Evolutionary conservation across 1,140 invertebrate genomes (phyloP).

Genomic region (Lordiphosa stackelbergi): DNA sequence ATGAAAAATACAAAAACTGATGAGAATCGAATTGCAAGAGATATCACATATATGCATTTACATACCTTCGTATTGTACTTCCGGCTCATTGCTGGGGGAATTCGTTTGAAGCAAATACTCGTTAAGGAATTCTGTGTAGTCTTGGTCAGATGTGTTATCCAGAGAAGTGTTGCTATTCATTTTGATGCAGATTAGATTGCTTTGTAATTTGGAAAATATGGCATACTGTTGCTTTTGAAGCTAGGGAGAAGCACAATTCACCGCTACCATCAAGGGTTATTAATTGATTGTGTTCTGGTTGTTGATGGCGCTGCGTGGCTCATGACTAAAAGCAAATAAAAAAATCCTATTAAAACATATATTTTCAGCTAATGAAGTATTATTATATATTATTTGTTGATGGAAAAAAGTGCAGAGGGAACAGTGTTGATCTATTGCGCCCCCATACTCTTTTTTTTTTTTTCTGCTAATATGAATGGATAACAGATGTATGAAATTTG

Average conservation of each 20-base stretch:
- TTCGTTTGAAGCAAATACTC: conserved; percentile 72
- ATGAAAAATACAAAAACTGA: conserved; percentile 1
- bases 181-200: conserved; percentile 16
- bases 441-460: too few relatives aligned
- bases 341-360: too few relatives aligned
- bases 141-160: conserved; percentile 67
- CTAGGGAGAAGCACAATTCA: conserved; percentile 1
- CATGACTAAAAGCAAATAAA: too few relatives aligned
- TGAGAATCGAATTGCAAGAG: not conserved
- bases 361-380: too few relatives aligned
- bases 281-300: too few relatives aligned
- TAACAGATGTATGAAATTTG: too few relatives aligned
- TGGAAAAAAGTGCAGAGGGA: too few relatives aligned
- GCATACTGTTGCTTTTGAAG: conserved; percentile 44
- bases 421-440: too few relatives aligned
- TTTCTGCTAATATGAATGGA: too few relatives aligned
- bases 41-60: conserved; percentile 9
- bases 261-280: conserved; percentile 5
- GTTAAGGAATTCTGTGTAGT: conserved; percentile 72
- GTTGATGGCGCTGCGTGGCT: too few relatives aligned
- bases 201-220: conserved; percentile 49
- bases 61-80: conserved; percentile 70
- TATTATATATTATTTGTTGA: too few relatives aligned
- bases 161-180: conserved; percentile 59
- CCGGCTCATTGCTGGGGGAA: conserved; percentile 58